Conservation (phyloP, 2,113 vertebrate species). For the Odontesthes bonariensis region DNA sequence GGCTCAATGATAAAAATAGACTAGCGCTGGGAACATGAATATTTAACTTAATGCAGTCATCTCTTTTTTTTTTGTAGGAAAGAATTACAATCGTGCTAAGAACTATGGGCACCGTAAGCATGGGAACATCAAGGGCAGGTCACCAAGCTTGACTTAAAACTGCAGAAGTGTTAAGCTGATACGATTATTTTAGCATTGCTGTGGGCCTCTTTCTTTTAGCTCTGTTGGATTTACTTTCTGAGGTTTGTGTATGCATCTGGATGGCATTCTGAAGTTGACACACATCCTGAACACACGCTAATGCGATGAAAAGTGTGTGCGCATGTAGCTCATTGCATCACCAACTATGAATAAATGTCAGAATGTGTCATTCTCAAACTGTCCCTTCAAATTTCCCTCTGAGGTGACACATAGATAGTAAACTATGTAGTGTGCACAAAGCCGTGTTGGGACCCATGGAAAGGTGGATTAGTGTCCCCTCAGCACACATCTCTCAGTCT, state of each 20-base stretch:
- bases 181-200: constrained; percentile 26
- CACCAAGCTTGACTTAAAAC: constrained; percentile 26
- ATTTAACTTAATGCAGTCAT: constrained; percentile 81
- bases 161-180: constrained; percentile 34
- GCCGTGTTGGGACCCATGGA: constrained; percentile 16
- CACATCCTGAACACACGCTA: constrained; percentile 11
- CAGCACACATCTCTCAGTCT: neutral
- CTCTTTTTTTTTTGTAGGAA: constrained; percentile 31
- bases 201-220: constrained; percentile 1
- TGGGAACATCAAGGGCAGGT: constrained; percentile 51
- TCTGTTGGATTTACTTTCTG: constrained; percentile 3
- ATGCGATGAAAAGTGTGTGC: neutral
- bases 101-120: constrained; percentile 14
- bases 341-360: constrained; percentile 27
- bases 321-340: constrained; percentile 3
- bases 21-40: constrained; percentile 75
- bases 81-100: constrained; percentile 43
- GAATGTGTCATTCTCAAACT: neutral
- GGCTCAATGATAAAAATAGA: constrained; percentile 81
- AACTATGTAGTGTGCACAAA: constrained; percentile 12
- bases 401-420: neutral
- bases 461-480: constrained; percentile 8
- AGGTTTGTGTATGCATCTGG: neutral
- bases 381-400: constrained; percentile 4
- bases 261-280: constrained; percentile 17